phyloP scores from a whole-genome alignment of 1,140 invertebrate genomes.

The Mercenaria mercenaria region DNA sequence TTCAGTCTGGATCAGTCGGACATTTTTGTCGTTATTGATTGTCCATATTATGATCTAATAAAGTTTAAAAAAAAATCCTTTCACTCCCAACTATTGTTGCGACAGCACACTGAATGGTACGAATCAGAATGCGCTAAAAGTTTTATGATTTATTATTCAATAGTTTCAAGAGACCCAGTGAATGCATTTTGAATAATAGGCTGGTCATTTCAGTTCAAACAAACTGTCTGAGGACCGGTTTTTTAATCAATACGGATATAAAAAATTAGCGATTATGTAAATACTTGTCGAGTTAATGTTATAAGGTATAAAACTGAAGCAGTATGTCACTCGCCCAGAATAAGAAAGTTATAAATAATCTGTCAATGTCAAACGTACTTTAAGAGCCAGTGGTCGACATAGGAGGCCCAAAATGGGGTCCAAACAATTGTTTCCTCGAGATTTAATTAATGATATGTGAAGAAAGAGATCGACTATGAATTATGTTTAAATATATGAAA shows the following conservation, averaged over 20 bases:
- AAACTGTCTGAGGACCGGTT: constrained; percentile 3
- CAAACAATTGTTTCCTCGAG: background rate
- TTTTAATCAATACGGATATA: constrained; percentile 24
- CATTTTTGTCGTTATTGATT: constrained; percentile 28
- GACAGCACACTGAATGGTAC: constrained; percentile 15
- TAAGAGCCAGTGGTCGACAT: constrained; percentile 40
- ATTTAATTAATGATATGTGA: no score
- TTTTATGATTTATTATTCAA: constrained; percentile 47
- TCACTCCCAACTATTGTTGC: background rate
- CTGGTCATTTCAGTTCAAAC: constrained; percentile 28
- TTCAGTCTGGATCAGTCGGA: constrained; percentile 6
- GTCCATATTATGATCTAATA: constrained; percentile 40
- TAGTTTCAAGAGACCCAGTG: background rate
- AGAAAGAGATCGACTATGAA: no score
- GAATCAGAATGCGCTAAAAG: constrained; percentile 25
- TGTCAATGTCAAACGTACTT: constrained; percentile 37
- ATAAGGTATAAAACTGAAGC: background rate
- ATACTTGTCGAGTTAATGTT: background rate
- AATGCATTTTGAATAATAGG: background rate
- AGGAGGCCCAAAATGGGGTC: constrained; percentile 15
- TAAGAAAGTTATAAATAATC: background rate
- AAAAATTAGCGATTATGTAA: constrained; percentile 25
- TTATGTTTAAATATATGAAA: no score
- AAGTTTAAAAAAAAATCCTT: background rate
- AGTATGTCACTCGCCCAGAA: background rate